phyloP scores from a whole-genome alignment of 2,113 vertebrate genomes.

The Mirza zaza region DNA sequence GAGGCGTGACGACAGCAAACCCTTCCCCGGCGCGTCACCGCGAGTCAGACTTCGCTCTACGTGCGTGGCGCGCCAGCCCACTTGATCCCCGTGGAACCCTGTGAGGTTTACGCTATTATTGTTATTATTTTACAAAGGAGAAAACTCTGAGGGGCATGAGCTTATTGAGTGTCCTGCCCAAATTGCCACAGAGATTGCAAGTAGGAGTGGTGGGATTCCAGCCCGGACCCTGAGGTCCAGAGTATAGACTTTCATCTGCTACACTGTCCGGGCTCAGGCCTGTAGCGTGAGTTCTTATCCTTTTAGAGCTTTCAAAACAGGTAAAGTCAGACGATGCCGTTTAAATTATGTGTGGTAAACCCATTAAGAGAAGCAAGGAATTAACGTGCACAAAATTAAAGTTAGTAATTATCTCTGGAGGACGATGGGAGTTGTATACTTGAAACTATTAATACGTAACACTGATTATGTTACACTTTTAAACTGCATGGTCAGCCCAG shows the following conservation, averaged over 20 bases:
- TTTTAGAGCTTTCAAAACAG: background rate
- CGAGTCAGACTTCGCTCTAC: fast-evolving
- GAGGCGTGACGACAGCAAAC: fast-evolving
- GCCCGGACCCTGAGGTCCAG: fast-evolving
- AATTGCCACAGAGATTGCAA: fast-evolving
- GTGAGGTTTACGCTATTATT: fast-evolving
- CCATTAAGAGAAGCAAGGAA: background rate
- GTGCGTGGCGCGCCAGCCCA: fast-evolving
- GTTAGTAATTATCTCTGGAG: background rate
- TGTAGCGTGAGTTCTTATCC: fast-evolving
- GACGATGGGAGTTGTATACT: fast-evolving
- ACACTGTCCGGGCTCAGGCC: fast-evolving
- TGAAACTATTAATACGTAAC: too few relatives aligned
- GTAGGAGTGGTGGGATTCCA: too few relatives aligned
- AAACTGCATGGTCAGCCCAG: too few relatives aligned
- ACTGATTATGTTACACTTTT: background rate
- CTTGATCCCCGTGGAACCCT: background rate
- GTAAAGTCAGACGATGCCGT: too few relatives aligned
- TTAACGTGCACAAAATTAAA: background rate
- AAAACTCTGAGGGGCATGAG: background rate
- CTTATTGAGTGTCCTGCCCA: background rate
- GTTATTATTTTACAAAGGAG: background rate
- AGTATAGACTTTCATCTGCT: fast-evolving
- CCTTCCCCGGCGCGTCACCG: fast-evolving
- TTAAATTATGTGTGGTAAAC: background rate